A percentile compares a stretch with the other conserved stretches of the same genome.
Conservation (phyloP, 2,888 invertebrate genomes). For the Calliopum simillimum region DNA sequence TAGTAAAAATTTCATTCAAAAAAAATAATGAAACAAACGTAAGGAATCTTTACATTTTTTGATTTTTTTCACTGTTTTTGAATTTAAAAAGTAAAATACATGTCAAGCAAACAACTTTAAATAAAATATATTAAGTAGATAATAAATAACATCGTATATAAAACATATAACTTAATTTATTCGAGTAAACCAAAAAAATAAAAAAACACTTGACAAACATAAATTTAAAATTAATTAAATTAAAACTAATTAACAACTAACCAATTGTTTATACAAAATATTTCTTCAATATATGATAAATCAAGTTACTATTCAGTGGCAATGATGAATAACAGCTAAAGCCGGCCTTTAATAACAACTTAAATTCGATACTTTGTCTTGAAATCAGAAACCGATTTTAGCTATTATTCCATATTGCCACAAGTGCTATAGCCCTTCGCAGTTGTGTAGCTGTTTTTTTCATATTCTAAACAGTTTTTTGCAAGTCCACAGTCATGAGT, state of each 20-base stretch:
- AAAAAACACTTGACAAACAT: not conserved
- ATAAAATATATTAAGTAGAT: not conserved
- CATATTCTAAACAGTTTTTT: too few relatives aligned
- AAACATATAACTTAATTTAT: not conserved
- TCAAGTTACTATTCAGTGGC: too few relatives aligned
- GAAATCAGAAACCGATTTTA: too few relatives aligned
- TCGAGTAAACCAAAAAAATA: not conserved
- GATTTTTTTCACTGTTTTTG: not conserved
- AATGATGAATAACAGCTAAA: too few relatives aligned
- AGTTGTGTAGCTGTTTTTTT: too few relatives aligned
- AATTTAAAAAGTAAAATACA: conserved; percentile 12
- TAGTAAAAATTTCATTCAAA: conserved; percentile 9
- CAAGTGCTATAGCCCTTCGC: too few relatives aligned
- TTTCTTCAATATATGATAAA: not conserved
- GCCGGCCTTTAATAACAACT: too few relatives aligned
- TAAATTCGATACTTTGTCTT: too few relatives aligned
- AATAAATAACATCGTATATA: not conserved
- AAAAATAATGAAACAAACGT: not conserved
- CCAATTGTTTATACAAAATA: not conserved
- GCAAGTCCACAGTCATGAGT: too few relatives aligned
- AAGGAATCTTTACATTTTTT: not conserved
- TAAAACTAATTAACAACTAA: too few relatives aligned
- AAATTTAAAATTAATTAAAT: too few relatives aligned
- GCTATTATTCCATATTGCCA: too few relatives aligned
- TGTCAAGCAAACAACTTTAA: conserved; percentile 20